These are phyloP conservation scores for Aricia artaxerxes DNA, from an alignment of 2,888 invertebrate genomes.

Conservation along the genomic window DNA sequence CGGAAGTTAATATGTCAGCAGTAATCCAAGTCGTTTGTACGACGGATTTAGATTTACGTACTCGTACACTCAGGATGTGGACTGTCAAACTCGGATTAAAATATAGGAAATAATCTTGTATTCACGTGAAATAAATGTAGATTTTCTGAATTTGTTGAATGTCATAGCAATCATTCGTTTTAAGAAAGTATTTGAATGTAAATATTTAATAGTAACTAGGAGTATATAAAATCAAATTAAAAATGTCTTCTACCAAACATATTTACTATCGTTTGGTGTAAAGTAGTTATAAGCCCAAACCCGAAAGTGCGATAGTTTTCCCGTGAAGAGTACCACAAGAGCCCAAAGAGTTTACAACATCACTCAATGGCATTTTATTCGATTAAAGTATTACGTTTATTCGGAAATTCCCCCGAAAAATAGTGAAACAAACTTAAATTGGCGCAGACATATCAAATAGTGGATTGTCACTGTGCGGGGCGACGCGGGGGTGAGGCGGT, in stretches of 20 bases:
- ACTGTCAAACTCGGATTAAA: slow-evolving; percentile 16
- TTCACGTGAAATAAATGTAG: neutral
- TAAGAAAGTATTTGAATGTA: too few relatives aligned
- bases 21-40: slow-evolving; percentile 29
- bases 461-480: slow-evolving; percentile 1
- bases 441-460: slow-evolving; percentile 19
- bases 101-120: neutral
- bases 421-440: slow-evolving; percentile 18
- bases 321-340: neutral
- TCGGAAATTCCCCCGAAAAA: neutral
- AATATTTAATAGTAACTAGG: too few relatives aligned
- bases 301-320: neutral
- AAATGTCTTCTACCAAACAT: too few relatives aligned
- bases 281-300: neutral
- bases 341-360: neutral
- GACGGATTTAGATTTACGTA: slow-evolving; percentile 25
- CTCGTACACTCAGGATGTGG: neutral
- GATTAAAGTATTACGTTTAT: neutral
- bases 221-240: too few relatives aligned
- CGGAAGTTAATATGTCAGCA: slow-evolving; percentile 26
- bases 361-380: neutral
- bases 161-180: neutral
- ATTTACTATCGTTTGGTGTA: too few relatives aligned
- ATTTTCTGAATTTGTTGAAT: neutral
- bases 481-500: neutral